phyloP scores from a whole-genome alignment of 2,797 vertebrate species.

The Chaetophractus vellerosus region DNA sequence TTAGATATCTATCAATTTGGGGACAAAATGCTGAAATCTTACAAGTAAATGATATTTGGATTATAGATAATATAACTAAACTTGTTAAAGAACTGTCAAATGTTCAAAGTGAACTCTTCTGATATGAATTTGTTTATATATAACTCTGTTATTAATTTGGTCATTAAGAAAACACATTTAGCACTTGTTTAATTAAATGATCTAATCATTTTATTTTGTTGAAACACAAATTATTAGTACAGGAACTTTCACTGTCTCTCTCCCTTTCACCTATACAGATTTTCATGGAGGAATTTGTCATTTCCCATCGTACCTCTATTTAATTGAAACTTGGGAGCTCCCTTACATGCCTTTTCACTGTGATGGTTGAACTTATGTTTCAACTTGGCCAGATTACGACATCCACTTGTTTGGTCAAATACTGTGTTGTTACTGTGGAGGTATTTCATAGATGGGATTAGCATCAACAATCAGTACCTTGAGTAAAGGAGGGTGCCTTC shows the following conservation, averaged over 20 bases:
- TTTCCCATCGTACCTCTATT: background rate
- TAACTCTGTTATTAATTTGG: background rate
- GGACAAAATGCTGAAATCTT: slow-evolving; percentile 34
- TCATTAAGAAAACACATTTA: background rate
- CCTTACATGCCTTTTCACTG: background rate
- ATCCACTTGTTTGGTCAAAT: too few relatives aligned
- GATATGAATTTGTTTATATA: background rate
- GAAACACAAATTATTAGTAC: background rate
- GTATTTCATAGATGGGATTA: too few relatives aligned
- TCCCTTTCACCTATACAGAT: background rate
- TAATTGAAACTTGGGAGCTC: background rate
- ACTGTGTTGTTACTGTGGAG: too few relatives aligned
- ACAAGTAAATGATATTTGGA: background rate
- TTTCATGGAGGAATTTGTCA: background rate
- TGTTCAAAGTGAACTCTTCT: background rate
- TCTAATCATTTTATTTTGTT: background rate
- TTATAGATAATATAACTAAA: slow-evolving; percentile 10
- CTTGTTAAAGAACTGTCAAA: background rate
- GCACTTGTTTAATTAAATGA: background rate
- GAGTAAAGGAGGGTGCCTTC: too few relatives aligned
- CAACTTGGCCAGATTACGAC: too few relatives aligned
- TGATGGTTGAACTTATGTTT: too few relatives aligned
- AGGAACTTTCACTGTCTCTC: background rate
- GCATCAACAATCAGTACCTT: too few relatives aligned
- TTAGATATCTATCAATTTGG: slow-evolving; percentile 44